phyloP scores from a whole-genome alignment of 2,797 vertebrate genomes.

The Muscicapa striata region DNA sequence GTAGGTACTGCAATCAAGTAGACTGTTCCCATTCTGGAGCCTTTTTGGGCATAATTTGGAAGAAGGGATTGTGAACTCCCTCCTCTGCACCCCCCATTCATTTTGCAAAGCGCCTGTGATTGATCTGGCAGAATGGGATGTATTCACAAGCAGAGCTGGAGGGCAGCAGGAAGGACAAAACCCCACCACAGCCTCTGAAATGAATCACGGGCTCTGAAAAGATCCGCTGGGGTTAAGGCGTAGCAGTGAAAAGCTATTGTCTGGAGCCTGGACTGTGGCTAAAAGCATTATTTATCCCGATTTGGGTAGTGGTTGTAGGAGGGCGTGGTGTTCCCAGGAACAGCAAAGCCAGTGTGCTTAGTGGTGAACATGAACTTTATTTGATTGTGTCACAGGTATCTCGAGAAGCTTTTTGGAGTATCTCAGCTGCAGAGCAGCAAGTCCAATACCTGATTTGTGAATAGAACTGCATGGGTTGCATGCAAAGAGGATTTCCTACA shows the following conservation, averaged over 20 bases:
- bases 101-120: constrained; percentile 12
- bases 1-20: not conserved
- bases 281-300: constrained; percentile 41
- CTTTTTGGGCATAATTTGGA: not conserved
- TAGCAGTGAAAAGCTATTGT: constrained; percentile 66
- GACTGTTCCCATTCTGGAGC: not conserved
- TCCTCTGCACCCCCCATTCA: not conserved
- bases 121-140: constrained; percentile 53
- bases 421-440: not conserved
- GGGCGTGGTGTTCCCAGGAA: constrained; percentile 60
- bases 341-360: not conserved
- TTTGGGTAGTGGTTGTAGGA: constrained; percentile 31
- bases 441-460: not conserved
- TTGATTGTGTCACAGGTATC: constrained; percentile 36
- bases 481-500: not conserved
- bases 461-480: not conserved
- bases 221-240: constrained; percentile 31
- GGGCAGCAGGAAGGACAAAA: constrained; percentile 48
- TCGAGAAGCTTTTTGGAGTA: not conserved
- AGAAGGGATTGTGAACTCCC: not conserved
- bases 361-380: not conserved
- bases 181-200: constrained; percentile 52
- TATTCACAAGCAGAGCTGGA: constrained; percentile 44
- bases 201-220: constrained; percentile 61
- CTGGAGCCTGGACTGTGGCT: constrained; percentile 44